Evolutionary conservation across 2,797 vertebrate genomes (phyloP).

Genomic region (Neoniphon sammara): DNA sequence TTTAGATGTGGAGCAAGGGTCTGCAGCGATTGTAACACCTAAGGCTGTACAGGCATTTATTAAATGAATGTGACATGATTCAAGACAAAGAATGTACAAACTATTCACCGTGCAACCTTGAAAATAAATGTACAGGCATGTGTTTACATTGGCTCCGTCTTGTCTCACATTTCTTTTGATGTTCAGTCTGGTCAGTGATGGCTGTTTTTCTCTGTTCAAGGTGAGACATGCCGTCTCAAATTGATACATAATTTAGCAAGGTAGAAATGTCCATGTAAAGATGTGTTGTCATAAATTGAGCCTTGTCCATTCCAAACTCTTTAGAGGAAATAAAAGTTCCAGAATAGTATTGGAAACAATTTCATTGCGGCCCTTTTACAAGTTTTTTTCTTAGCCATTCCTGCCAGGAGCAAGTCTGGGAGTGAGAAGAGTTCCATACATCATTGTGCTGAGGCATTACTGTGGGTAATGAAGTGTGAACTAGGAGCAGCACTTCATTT

Average conservation of each 20-base stretch:
- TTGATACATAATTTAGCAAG: not conserved
- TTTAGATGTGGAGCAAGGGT: not conserved
- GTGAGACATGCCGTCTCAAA: slow-evolving; percentile 3
- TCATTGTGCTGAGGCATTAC: slow-evolving; percentile 83
- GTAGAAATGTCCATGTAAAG: not conserved
- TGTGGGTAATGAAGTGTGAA: slow-evolving; percentile 83
- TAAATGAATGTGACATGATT: not conserved
- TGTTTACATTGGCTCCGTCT: not conserved
- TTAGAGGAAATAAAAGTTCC: slow-evolving; percentile 61
- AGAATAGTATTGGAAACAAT: slow-evolving; percentile 53
- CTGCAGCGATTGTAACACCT: not conserved
- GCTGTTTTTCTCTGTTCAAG: not conserved
- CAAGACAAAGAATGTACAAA: not conserved
- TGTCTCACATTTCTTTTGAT: too few species aligned
- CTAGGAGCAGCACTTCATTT: slow-evolving; percentile 80
- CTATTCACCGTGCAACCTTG: not conserved
- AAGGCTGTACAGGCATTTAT: not conserved
- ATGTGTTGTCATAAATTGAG: slow-evolving; percentile 13
- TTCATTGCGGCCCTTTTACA: slow-evolving; percentile 67
- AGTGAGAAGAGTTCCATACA: slow-evolving; percentile 80
- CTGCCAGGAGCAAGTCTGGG: slow-evolving; percentile 78
- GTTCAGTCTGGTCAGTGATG: not conserved
- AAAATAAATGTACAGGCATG: not conserved
- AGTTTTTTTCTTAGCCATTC: slow-evolving; percentile 72
- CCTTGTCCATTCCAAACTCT: slow-evolving; percentile 22